Conservation (phyloP, 2,888 invertebrate species). For the Tenthredo scrophulariae region DNA sequence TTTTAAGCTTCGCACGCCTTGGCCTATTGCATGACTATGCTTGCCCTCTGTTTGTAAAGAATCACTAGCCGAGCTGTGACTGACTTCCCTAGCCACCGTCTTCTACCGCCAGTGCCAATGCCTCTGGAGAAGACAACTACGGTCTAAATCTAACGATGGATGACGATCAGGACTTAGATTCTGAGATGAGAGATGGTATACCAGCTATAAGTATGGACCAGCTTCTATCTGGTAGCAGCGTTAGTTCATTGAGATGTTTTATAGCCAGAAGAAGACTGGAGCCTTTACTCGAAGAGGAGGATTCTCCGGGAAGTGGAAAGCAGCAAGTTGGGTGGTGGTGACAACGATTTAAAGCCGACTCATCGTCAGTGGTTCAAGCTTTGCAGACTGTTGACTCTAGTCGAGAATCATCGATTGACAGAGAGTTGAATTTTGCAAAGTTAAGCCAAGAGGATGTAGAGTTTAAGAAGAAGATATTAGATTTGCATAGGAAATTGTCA, state of each 20-base stretch:
- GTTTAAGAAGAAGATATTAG: slow-evolving; percentile 75
- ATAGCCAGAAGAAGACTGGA: slow-evolving; percentile 87
- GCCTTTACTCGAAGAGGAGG: slow-evolving; percentile 91
- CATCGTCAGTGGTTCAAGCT: slow-evolving; percentile 8
- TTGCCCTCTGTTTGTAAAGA: slow-evolving; percentile 77
- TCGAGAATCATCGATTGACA: slow-evolving; percentile 58
- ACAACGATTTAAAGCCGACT: slow-evolving; percentile 74
- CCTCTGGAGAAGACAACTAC: slow-evolving; percentile 71
- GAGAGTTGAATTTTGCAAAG: slow-evolving; percentile 70
- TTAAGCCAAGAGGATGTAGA: slow-evolving; percentile 74
- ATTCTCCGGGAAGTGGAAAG: slow-evolving; percentile 79
- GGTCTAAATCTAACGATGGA: slow-evolving; percentile 71
- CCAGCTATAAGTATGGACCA: slow-evolving; percentile 76
- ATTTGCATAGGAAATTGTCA: slow-evolving; percentile 71
- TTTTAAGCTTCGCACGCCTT: slow-evolving; percentile 76
- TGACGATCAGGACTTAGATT: slow-evolving; percentile 86
- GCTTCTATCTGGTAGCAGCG: slow-evolving; percentile 67
- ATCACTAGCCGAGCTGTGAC: slow-evolving; percentile 76
- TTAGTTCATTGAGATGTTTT: slow-evolving; percentile 73
- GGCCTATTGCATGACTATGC: slow-evolving; percentile 73
- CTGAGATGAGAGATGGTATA: slow-evolving; percentile 61
- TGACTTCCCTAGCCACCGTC: slow-evolving; percentile 76
- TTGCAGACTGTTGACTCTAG: slow-evolving; percentile 24
- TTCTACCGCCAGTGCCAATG: slow-evolving; percentile 52
- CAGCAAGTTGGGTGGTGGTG: slow-evolving; percentile 77